Conservation (phyloP, 2,113 vertebrate species). For the Columba janthina region DNA sequence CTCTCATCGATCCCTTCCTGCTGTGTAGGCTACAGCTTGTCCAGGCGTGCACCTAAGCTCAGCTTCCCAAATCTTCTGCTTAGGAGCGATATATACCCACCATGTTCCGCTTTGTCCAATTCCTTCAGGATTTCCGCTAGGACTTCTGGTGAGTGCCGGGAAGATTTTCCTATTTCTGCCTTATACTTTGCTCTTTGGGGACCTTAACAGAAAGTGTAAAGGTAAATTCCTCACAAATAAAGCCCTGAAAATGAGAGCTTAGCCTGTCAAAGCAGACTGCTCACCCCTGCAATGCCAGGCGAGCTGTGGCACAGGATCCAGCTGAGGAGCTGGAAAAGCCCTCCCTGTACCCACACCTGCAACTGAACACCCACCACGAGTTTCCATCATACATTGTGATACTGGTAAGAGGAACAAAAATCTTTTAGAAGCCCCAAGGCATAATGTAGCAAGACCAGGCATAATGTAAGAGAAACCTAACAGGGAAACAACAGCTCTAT, state of each 20-base stretch:
- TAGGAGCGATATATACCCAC: background rate
- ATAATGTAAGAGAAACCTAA: too few relatives aligned
- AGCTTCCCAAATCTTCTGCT: background rate
- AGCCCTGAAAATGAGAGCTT: accelerated
- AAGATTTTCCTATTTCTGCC: accelerated
- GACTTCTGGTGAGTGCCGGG: too few relatives aligned
- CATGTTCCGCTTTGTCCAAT: too few relatives aligned
- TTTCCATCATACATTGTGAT: background rate
- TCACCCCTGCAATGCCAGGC: background rate
- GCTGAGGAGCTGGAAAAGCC: background rate
- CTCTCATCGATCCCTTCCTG: background rate
- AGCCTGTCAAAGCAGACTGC: background rate
- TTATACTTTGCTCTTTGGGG: background rate
- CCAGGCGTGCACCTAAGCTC: background rate
- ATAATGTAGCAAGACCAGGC: too few relatives aligned
- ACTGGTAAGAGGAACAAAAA: too few relatives aligned
- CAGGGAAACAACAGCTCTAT: too few relatives aligned
- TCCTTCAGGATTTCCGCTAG: too few relatives aligned
- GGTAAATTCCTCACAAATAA: background rate
- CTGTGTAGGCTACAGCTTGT: background rate
- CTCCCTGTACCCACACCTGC: too few relatives aligned
- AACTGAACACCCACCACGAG: too few relatives aligned
- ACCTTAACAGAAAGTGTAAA: background rate
- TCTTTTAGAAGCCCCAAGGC: too few relatives aligned
- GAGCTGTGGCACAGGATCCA: background rate